Evolutionary conservation across 2,888 invertebrate genomes (phyloP), one percentile per base, ranked within the genome.

Genomic region (Flexamia atlantica): DNA sequence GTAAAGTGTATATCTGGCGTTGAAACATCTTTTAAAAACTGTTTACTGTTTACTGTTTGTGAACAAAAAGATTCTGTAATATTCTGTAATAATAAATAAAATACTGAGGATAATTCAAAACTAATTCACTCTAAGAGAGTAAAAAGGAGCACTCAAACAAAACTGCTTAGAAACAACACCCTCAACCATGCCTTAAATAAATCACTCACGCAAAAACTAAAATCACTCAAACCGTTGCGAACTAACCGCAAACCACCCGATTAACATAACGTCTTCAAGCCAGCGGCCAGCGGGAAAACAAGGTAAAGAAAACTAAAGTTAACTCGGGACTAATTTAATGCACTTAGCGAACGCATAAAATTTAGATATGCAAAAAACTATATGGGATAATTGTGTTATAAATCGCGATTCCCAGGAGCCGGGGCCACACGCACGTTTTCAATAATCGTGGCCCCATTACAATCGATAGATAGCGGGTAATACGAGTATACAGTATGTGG

Each of bases 351-450:
- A 28, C 64, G 12, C 64, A 64, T 64, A 64, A 64, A 25, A 64
- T 64, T 53, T 64, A 64, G 28, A 28, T 23, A 50, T 57, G 1
- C 28, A 28, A 64, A 64, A 64, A 64, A 64, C 64, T 64, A 57
- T 20, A 64, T 64, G 30, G 64, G 4, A 30, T 64, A 64, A 64
- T 30, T 1, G 64, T 17, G 20, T 30, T 14, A 30, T 64, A 64
- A 64, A 64, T 25, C 17, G 9, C 20, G 25, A 23, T 3, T 12
- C 28, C 30, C 14, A 10, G 28, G 14, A 64, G 28, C n/a, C n/a
- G n/a, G 30, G 72, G 23, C 72, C 72, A 72, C 72, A 72, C 72
- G 72, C 72, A 42, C 40, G 20, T 72, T 40, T 72, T 72, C 72
- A 72, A 72, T 72, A 72, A 72, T 72, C 23, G 36, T 9, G 14